Conservation (phyloP, 2,888 invertebrate species). For the Hirtodrosophila cameraria region DNA sequence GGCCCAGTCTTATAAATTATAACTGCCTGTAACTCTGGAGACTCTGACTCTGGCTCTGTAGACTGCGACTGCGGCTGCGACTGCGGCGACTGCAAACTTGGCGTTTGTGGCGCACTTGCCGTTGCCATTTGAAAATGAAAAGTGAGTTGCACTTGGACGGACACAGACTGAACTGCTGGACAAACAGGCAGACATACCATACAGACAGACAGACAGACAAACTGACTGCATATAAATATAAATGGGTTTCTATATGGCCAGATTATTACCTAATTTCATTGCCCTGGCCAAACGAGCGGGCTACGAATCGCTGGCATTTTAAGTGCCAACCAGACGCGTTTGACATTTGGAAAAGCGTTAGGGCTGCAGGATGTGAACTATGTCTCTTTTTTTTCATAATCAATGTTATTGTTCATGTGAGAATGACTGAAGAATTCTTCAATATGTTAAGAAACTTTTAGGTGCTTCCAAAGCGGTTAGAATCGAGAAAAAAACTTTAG, state of each 20-base stretch:
- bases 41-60: too few species aligned
- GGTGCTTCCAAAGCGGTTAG: too few species aligned
- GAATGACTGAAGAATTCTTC: not conserved
- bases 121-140: slow-evolving; percentile 77
- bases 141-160: slow-evolving; percentile 73
- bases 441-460: not conserved
- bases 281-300: slow-evolving; percentile 20
- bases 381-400: not conserved
- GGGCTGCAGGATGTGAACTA: slow-evolving; percentile 12
- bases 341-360: slow-evolving; percentile 54
- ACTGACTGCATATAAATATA: slow-evolving; percentile 42
- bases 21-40: slow-evolving; percentile 39
- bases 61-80: slow-evolving; percentile 19
- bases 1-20: slow-evolving; percentile 73
- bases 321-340: slow-evolving; percentile 63
- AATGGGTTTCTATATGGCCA: slow-evolving; percentile 66
- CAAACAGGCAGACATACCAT: too few species aligned
- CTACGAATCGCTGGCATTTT: slow-evolving; percentile 65
- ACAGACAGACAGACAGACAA: too few species aligned
- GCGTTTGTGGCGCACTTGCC: slow-evolving; percentile 70
- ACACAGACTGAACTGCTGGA: too few species aligned
- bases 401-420: too few species aligned
- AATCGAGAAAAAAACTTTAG: too few species aligned
- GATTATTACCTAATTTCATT: slow-evolving; percentile 79
- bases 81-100: slow-evolving; percentile 17